Conservation (phyloP, 2,888 invertebrate species). For the Stenodema calcarata region DNA sequence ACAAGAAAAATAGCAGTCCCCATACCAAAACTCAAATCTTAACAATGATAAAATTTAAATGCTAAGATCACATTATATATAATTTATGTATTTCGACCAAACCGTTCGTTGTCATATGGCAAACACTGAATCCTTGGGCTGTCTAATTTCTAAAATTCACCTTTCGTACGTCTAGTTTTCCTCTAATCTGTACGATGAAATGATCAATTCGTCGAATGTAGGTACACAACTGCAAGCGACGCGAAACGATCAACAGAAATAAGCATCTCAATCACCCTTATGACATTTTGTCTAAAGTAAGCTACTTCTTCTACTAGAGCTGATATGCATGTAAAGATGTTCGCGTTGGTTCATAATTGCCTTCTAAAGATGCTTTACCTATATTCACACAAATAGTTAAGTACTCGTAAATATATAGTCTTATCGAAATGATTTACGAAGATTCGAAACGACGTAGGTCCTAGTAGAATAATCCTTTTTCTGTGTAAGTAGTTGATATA, state of each 20-base stretch:
- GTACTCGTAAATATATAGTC: not conserved
- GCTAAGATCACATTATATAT: slow-evolving; percentile 41
- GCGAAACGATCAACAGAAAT: not conserved
- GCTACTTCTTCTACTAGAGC: not conserved
- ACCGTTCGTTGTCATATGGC: slow-evolving; percentile 29
- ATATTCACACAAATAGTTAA: not conserved
- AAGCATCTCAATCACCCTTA: not conserved
- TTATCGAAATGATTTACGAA: no score
- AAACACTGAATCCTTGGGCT: not conserved
- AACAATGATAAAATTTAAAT: slow-evolving; percentile 38
- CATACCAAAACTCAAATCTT: not conserved
- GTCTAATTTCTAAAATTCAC: not conserved
- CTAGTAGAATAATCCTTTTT: not conserved
- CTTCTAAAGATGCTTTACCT: not conserved
- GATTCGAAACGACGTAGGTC: not conserved
- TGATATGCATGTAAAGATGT: not conserved
- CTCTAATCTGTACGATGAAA: not conserved
- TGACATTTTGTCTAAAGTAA: not conserved
- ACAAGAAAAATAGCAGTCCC: slow-evolving; percentile 37
- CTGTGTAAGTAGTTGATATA: no score
- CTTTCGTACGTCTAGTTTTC: not conserved
- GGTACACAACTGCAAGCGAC: not conserved
- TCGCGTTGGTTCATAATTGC: not conserved
- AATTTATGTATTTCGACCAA: slow-evolving; percentile 27
- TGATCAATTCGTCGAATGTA: not conserved